Conservation (phyloP, 2,797 vertebrate species). For the Trachurus trachurus region DNA sequence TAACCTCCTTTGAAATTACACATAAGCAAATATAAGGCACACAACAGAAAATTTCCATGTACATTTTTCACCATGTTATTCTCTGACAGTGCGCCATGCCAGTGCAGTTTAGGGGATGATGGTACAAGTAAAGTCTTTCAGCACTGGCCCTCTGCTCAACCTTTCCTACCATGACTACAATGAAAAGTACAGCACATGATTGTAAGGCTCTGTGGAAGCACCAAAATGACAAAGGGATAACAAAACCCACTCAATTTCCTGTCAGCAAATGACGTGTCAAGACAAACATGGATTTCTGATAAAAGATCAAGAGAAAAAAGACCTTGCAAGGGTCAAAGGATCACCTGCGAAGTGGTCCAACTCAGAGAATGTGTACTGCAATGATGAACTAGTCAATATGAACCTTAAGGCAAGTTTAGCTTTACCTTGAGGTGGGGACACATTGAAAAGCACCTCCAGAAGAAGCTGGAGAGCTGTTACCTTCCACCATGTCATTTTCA, state of each 20-base stretch:
- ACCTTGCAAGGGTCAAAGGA: constrained; percentile 10
- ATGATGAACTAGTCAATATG: constrained; percentile 27
- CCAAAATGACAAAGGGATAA: constrained; percentile 9
- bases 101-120: constrained; percentile 20
- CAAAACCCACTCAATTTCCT: constrained; percentile 24
- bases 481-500: constrained; percentile 17
- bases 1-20: background rate
- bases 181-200: constrained; percentile 1
- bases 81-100: constrained; percentile 15
- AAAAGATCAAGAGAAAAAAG: constrained; percentile 19
- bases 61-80: constrained; percentile 11
- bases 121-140: constrained; percentile 36
- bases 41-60: background rate
- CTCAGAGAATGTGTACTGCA: background rate
- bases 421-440: constrained; percentile 32
- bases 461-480: constrained; percentile 6
- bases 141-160: constrained; percentile 19
- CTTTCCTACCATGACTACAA: constrained; percentile 2
- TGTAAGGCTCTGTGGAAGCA: constrained; percentile 13
- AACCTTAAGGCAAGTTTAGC: constrained; percentile 25
- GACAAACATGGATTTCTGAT: constrained; percentile 12
- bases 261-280: constrained; percentile 13
- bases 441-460: constrained; percentile 16
- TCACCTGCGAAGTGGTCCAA: constrained; percentile 14
- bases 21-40: constrained; percentile 5